A percentile compares a stretch with the other conserved stretches of the same genome.
phyloP scores from a whole-genome alignment of 2,888 invertebrate species.

The Erynnis tages region DNA sequence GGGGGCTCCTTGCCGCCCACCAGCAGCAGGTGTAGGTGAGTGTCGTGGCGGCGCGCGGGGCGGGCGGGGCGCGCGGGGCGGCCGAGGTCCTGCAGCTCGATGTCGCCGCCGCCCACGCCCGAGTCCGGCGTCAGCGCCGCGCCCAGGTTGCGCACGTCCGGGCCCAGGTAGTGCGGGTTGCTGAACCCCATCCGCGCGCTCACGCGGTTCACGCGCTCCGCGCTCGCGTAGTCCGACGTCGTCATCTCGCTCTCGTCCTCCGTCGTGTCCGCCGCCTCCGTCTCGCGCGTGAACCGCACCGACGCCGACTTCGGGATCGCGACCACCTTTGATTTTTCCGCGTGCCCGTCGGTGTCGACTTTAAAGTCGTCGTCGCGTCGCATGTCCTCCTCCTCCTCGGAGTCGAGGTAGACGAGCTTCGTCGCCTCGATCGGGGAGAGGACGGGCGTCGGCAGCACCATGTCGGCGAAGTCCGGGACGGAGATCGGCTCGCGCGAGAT shows the following conservation, averaged over 20 bases:
- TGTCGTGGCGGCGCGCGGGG: slow-evolving; percentile 39
- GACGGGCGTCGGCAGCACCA: slow-evolving; percentile 83
- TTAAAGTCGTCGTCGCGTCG: slow-evolving; percentile 43
- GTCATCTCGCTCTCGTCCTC: slow-evolving; percentile 83
- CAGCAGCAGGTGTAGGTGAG: slow-evolving; percentile 64
- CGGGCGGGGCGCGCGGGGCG: slow-evolving; percentile 45
- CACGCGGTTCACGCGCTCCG: slow-evolving; percentile 83
- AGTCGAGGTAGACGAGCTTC: slow-evolving; percentile 85
- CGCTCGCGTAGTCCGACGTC: slow-evolving; percentile 89
- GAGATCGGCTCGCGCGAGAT: slow-evolving; percentile 86
- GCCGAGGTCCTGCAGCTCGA: slow-evolving; percentile 64
- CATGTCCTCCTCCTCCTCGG: slow-evolving; percentile 82
- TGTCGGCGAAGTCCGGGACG: slow-evolving; percentile 87
- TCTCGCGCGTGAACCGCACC: slow-evolving; percentile 78
- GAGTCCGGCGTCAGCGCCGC: slow-evolving; percentile 85
- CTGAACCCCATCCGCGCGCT: slow-evolving; percentile 83
- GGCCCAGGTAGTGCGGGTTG: slow-evolving; percentile 88
- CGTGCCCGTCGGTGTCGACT: slow-evolving; percentile 42
- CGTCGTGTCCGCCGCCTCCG: slow-evolving; percentile 49
- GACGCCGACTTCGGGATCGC: slow-evolving; percentile 81
- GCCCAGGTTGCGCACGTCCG: slow-evolving; percentile 86
- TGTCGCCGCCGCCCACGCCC: slow-evolving; percentile 74
- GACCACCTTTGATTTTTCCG: slow-evolving; percentile 42
- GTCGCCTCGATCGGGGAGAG: slow-evolving; percentile 86
- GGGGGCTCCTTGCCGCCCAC: slow-evolving; percentile 91